A percentile compares a stretch with the other conserved stretches of the same genome.
These are phyloP conservation scores for Colinus virginianus DNA, from an alignment of 2,113 vertebrate genomes.

Conservation along the genomic window DNA sequence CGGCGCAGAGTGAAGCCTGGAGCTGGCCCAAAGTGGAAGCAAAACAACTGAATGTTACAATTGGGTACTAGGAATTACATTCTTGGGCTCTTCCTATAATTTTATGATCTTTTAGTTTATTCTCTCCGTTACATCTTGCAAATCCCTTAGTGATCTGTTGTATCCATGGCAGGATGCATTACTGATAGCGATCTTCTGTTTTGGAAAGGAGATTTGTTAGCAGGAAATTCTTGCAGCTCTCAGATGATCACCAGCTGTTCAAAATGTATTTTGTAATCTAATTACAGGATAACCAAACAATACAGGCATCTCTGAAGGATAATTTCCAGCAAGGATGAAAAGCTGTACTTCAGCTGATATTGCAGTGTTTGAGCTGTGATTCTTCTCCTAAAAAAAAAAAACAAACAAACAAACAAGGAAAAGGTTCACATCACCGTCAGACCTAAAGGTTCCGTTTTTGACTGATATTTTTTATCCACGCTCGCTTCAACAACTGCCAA, in stretches of 20 bases:
- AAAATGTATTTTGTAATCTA: constrained; percentile 2
- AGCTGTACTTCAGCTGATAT: not conserved
- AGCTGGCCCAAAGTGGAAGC: not conserved
- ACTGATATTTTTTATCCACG: not conserved
- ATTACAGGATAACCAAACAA: constrained; percentile 16
- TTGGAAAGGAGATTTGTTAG: constrained; percentile 5
- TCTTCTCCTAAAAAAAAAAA: not conserved
- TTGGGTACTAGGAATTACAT: not conserved
- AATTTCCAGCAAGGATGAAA: constrained; percentile 9
- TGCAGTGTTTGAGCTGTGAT: not conserved
- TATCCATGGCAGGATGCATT: not conserved
- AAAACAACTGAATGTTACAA: not conserved
- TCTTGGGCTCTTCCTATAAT: not conserved
- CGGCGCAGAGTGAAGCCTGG: not conserved
- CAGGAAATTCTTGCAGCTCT: constrained; percentile 32
- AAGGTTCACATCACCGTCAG: not conserved
- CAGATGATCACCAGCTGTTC: constrained; percentile 25
- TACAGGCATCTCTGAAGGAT: not conserved
- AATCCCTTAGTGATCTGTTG: not conserved
- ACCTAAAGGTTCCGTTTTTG: not conserved
- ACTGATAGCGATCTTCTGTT: not conserved
- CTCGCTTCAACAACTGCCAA: not conserved
- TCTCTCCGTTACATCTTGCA: not conserved
- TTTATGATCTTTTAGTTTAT: not conserved
- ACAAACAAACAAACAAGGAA: not conserved